Conservation (phyloP, 2,113 vertebrate species). For the Cynoglossus semilaevis region DNA sequence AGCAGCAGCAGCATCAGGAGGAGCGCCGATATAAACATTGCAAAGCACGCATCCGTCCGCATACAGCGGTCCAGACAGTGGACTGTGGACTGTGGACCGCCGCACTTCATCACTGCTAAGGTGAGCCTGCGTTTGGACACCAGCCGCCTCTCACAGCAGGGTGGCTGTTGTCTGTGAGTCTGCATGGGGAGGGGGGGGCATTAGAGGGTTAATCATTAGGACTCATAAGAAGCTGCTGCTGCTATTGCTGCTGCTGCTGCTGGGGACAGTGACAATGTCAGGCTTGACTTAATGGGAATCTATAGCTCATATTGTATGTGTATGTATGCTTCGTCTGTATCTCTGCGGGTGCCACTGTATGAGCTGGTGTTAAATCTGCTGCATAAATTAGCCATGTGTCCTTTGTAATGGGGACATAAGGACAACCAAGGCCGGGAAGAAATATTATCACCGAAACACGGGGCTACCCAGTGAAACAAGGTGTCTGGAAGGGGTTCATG, state of each 20-base stretch:
- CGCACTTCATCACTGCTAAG: conserved; percentile 55
- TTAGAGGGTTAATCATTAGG: conserved; percentile 5
- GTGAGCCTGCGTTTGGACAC: conserved; percentile 60
- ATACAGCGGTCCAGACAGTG: conserved; percentile 17
- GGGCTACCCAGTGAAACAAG: neutral
- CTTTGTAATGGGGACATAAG: conserved; percentile 6
- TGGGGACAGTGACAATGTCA: conserved; percentile 3
- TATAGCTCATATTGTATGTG: neutral
- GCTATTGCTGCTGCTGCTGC: neutral
- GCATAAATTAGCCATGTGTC: conserved; percentile 20
- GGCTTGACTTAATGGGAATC: neutral
- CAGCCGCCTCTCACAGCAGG: conserved; percentile 10
- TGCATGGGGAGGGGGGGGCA: conserved; percentile 7
- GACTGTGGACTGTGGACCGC: conserved; percentile 50
- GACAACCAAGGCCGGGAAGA: neutral
- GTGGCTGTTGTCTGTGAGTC: conserved; percentile 24
- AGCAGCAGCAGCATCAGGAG: conserved; percentile 58
- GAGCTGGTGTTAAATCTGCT: conserved; percentile 9
- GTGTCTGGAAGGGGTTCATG: neutral
- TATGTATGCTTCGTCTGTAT: neutral
- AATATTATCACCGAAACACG: too few species aligned
- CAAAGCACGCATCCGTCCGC: conserved; percentile 46
- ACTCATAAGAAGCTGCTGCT: conserved; percentile 15
- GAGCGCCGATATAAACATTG: conserved; percentile 68
- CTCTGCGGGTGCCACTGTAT: neutral